Evolutionary conservation across 2,113 vertebrate genomes (phyloP).

Genomic region (Oriolus oriolus): DNA sequence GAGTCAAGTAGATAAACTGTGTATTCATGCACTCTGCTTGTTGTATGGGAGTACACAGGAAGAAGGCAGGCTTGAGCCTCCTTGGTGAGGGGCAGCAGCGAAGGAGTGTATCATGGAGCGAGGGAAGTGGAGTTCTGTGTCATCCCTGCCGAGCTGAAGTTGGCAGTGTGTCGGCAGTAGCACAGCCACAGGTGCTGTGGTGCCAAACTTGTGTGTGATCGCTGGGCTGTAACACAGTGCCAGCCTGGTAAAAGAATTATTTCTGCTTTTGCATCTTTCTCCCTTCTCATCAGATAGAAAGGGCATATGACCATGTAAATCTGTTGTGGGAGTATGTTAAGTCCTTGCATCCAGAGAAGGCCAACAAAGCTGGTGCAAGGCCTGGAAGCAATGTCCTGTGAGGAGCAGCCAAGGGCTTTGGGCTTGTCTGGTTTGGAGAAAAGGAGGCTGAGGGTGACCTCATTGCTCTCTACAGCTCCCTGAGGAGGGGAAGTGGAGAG

Average conservation of each 20-base stretch:
- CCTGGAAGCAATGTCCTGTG: background rate
- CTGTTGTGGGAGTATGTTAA: background rate
- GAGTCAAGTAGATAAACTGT: background rate
- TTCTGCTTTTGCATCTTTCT: background rate
- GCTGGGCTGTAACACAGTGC: background rate
- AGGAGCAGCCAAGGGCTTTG: background rate
- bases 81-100: background rate
- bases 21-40: background rate
- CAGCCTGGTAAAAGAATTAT: background rate
- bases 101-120: accelerated
- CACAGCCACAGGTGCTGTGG: too few relatives aligned
- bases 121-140: background rate
- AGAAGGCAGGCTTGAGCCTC: background rate
- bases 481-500: background rate
- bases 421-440: background rate
- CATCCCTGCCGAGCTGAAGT: background rate
- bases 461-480: background rate
- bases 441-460: background rate
- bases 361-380: background rate
- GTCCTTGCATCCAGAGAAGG: background rate
- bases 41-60: background rate
- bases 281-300: background rate
- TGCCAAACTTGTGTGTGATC: background rate
- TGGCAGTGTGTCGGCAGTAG: accelerated
- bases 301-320: accelerated